Percentiles rank a stretch among this genome's conserved stretches.
Evolutionary conservation across 2,113 vertebrate species (phyloP).

Genomic region (Chaetodon trifascialis): DNA sequence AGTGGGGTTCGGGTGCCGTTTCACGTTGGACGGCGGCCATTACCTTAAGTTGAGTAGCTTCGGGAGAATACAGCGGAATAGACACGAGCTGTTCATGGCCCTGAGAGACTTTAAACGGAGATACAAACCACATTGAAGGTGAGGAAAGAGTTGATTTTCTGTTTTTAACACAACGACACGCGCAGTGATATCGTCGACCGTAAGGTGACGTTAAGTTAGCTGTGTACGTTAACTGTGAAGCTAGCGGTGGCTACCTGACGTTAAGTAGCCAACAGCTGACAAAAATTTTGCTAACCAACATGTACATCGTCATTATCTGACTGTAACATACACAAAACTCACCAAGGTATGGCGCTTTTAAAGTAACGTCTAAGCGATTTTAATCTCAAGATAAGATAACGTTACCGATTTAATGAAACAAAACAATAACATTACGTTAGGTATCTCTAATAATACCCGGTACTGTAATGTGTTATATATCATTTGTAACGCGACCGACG

Average conservation of each 20-base stretch:
- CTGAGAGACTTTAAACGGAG: neutral
- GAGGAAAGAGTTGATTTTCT: neutral
- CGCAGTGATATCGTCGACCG: accelerated
- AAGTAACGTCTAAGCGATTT: accelerated
- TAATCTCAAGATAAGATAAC: neutral
- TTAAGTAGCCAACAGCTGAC: neutral
- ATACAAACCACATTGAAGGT: conserved; percentile 7
- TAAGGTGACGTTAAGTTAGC: too few species aligned
- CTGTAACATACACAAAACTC: neutral
- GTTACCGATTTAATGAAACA: neutral
- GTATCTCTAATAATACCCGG: too few species aligned
- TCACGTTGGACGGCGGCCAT: too few species aligned
- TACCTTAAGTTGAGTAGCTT: neutral
- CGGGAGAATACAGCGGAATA: neutral
- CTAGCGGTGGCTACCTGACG: neutral
- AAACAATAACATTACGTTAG: too few species aligned
- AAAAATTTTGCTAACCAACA: neutral
- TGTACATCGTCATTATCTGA: neutral
- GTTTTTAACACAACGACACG: neutral
- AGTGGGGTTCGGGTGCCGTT: too few species aligned
- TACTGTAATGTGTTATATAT: too few species aligned
- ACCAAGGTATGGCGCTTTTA: neutral
- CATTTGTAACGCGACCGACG: too few species aligned
- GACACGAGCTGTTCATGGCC: neutral
- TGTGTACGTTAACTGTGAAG: neutral